phyloP scores from a whole-genome alignment of 2,113 vertebrate species.

The Poeciliopsis occidentalis region DNA sequence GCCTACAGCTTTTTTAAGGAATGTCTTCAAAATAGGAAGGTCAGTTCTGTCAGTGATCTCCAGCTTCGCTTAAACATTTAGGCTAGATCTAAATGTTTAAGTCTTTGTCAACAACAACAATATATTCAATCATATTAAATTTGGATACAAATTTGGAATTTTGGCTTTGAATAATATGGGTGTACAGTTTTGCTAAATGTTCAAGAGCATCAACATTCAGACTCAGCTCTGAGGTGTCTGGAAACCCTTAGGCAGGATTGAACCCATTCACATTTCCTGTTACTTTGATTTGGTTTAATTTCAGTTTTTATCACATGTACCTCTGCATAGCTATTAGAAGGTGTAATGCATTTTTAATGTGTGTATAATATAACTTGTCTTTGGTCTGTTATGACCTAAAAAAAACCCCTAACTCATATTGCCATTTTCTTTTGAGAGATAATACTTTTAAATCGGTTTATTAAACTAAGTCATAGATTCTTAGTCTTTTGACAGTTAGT shows the following conservation, averaged over 20 bases:
- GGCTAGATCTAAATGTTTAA: background rate
- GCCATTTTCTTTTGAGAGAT: too few species aligned
- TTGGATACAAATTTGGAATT: background rate
- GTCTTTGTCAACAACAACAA: background rate
- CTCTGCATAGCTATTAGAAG: too few species aligned
- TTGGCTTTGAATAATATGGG: background rate
- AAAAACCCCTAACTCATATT: too few species aligned
- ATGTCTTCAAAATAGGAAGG: background rate
- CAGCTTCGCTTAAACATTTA: background rate
- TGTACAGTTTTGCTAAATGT: background rate
- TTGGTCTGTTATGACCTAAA: too few species aligned
- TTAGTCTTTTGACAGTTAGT: too few species aligned
- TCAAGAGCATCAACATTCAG: background rate
- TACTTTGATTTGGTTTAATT: background rate
- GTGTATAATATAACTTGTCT: too few species aligned
- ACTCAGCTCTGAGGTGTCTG: background rate
- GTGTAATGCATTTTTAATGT: background rate
- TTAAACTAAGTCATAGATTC: too few species aligned
- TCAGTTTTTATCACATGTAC: background rate
- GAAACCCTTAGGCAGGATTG: background rate
- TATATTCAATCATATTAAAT: too few species aligned
- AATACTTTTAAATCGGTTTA: too few species aligned
- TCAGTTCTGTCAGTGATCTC: background rate
- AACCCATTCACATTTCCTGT: background rate
- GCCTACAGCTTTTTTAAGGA: background rate